Evolutionary conservation across 2,113 vertebrate genomes (phyloP).

Genomic region (Dipodomys ordii): DNA sequence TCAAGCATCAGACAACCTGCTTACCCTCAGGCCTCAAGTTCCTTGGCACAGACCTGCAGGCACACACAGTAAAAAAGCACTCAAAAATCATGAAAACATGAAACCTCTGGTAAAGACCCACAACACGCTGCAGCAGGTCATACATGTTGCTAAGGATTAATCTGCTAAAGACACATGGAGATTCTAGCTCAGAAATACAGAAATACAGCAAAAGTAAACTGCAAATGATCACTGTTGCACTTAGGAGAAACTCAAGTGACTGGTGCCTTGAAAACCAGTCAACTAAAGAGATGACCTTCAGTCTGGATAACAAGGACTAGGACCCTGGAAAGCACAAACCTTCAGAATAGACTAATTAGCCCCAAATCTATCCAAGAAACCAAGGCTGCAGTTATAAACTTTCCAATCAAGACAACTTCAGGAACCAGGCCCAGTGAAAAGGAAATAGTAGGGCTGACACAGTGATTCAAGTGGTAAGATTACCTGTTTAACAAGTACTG

Average conservation of each 20-base stretch:
- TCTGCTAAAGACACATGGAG: too few relatives aligned
- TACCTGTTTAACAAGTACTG: too few relatives aligned
- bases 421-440: too few relatives aligned
- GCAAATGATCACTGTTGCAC: not conserved
- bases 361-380: not conserved
- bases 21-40: not conserved
- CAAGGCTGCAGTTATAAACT: not conserved
- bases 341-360: not conserved
- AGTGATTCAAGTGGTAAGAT: too few relatives aligned
- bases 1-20: not conserved
- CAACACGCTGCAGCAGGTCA: not conserved
- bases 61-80: not conserved
- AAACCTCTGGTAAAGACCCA: not conserved
- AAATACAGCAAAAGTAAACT: not conserved
- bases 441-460: too few relatives aligned
- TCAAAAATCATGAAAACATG: not conserved
- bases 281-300: not conserved
- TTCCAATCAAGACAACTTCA: constrained; percentile 25
- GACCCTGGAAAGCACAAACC: not conserved
- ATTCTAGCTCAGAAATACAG: not conserved
- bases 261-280: too few relatives aligned
- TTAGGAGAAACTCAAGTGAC: not conserved
- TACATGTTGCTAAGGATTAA: not conserved
- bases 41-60: not conserved
- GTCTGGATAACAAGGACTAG: not conserved